phyloP scores from a whole-genome alignment of 2,888 invertebrate genomes.

The Vandiemenella viatica region DNA sequence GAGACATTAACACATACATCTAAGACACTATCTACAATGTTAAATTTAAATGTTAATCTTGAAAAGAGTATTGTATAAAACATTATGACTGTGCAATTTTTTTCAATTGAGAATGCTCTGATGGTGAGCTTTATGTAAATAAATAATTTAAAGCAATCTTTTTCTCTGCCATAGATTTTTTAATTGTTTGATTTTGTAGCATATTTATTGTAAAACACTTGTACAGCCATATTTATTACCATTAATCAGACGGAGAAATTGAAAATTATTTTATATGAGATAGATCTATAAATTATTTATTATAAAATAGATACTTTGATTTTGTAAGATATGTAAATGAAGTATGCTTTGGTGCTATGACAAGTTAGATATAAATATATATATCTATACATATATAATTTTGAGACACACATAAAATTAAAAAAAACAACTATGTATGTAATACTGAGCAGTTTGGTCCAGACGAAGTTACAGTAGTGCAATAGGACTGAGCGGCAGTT shows the following conservation, averaged over 20 bases:
- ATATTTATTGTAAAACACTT: background rate
- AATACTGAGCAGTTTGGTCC: too few relatives aligned
- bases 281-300: background rate
- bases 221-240: background rate
- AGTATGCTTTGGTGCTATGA: background rate
- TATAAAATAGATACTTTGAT: background rate
- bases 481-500: background rate
- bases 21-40: background rate
- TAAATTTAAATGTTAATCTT: background rate
- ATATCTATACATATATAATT: too few relatives aligned
- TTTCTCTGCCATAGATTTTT: background rate
- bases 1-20: constrained; percentile 4
- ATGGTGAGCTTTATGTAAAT: constrained; percentile 3
- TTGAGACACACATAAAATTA: too few relatives aligned
- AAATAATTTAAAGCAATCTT: background rate
- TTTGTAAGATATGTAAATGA: too few relatives aligned
- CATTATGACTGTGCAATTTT: background rate
- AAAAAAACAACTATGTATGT: too few relatives aligned
- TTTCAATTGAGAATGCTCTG: background rate
- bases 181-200: background rate
- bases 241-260: background rate
- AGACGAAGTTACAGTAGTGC: background rate
- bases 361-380: too few relatives aligned
- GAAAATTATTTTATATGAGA: background rate
- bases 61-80: too few relatives aligned